These are phyloP conservation scores for Urocitellus parryii DNA, from an alignment of 2,113 vertebrate species.

Conservation along the genomic window DNA sequence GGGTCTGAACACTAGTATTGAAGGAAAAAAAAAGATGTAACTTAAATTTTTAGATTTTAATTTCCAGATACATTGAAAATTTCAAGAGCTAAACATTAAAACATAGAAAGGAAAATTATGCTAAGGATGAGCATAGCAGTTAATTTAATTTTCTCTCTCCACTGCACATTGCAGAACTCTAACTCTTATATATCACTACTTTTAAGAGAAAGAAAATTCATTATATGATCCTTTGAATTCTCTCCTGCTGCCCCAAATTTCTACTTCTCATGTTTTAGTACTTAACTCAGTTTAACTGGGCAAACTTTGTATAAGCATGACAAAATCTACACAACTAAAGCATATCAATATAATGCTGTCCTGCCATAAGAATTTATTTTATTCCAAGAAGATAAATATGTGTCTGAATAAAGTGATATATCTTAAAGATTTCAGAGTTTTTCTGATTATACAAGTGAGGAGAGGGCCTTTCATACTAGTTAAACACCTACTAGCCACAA, in stretches of 20 bases:
- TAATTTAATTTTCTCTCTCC: neutral
- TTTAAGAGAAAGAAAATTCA: neutral
- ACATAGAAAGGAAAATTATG: neutral
- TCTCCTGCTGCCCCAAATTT: neutral
- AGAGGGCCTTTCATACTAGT: neutral
- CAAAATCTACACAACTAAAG: neutral
- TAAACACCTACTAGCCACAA: neutral
- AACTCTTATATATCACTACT: neutral
- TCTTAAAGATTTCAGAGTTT: neutral
- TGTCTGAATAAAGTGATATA: neutral
- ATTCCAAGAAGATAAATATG: neutral
- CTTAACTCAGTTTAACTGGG: neutral
- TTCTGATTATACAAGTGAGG: neutral
- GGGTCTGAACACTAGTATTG: neutral
- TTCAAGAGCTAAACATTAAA: slow-evolving; percentile 9
- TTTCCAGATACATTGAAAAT: neutral
- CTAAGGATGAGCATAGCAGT: neutral
- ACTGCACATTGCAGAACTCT: neutral
- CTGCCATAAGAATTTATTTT: neutral
- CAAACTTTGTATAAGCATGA: neutral
- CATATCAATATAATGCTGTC: neutral
- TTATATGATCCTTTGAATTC: neutral
- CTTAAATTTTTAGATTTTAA: neutral
- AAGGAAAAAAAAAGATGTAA: neutral
- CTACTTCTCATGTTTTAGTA: neutral